Conservation (phyloP, 2,797 vertebrate species). For the Tokudaia tokunoshimensis region DNA sequence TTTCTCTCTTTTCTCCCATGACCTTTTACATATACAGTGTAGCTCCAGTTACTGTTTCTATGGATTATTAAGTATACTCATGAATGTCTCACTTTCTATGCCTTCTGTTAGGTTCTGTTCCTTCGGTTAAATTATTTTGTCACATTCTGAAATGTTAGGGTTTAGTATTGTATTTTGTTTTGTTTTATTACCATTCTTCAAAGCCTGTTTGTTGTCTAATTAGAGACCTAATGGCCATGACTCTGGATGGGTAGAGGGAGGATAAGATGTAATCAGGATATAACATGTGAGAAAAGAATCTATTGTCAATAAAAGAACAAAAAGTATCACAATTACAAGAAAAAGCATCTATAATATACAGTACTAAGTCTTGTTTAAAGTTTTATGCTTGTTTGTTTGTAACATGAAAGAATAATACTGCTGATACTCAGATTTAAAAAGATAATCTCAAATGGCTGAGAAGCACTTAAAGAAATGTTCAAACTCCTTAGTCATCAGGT, state of each 20-base stretch:
- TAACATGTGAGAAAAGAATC: not conserved
- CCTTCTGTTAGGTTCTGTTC: not conserved
- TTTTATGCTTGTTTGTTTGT: not conserved
- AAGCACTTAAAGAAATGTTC: too few species aligned
- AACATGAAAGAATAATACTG: not conserved
- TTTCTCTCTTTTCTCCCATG: not conserved
- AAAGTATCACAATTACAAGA: not conserved
- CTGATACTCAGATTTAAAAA: not conserved
- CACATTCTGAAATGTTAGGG: not conserved
- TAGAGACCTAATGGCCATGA: not conserved
- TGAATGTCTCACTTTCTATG: too few species aligned
- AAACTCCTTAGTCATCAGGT: too few species aligned
- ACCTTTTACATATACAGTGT: not conserved
- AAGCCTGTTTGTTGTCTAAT: not conserved
- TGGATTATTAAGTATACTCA: not conserved
- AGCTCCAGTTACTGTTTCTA: not conserved
- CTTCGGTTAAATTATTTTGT: not conserved
- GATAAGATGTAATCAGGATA: not conserved
- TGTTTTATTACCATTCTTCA: not conserved
- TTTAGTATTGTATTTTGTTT: not conserved
- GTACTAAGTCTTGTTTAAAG: not conserved
- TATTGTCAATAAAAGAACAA: not conserved
- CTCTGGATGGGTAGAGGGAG: not conserved
- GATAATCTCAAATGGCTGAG: too few species aligned
- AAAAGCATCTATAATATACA: not conserved